Percentiles rank a stretch among this genome's conserved stretches.
These are phyloP conservation scores for Mesoligia furuncula DNA, from an alignment of 2,888 invertebrate species.

Conservation along the genomic window DNA sequence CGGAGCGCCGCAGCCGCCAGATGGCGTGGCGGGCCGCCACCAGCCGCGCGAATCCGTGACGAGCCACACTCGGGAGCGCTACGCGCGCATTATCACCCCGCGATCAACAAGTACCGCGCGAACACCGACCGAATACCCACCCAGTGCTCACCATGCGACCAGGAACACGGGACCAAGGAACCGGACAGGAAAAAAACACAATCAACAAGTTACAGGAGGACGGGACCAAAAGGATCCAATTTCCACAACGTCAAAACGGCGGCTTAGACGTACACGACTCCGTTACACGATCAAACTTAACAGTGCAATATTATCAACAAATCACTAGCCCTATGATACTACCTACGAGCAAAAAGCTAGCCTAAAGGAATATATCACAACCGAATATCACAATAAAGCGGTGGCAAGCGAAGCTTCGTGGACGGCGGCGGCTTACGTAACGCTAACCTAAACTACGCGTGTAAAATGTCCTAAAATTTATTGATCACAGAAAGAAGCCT, in stretches of 20 bases:
- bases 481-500: slow-evolving; percentile 89
- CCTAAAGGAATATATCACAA: slow-evolving; percentile 88
- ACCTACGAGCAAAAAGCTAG: slow-evolving; percentile 87
- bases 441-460: slow-evolving; percentile 84
- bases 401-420: slow-evolving; percentile 90
- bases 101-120: slow-evolving; percentile 80
- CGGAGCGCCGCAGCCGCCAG: slow-evolving; percentile 92
- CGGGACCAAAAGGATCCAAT: slow-evolving; percentile 62
- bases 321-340: slow-evolving; percentile 63
- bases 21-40: slow-evolving; percentile 93
- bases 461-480: slow-evolving; percentile 88
- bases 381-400: slow-evolving; percentile 89
- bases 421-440: slow-evolving; percentile 90
- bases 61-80: slow-evolving; percentile 91
- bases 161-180: slow-evolving; percentile 69
- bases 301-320: slow-evolving; percentile 54
- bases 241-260: slow-evolving; percentile 74
- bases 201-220: slow-evolving; percentile 75
- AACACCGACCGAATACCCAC: slow-evolving; percentile 67
- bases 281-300: slow-evolving; percentile 70
- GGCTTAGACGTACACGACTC: slow-evolving; percentile 73
- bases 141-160: slow-evolving; percentile 76
- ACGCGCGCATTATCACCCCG: slow-evolving; percentile 84
- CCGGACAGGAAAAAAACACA: slow-evolving; percentile 40
- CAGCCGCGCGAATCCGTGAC: slow-evolving; percentile 93